phyloP scores from a whole-genome alignment of 2,113 vertebrate species.

The Mustela nigripes region DNA sequence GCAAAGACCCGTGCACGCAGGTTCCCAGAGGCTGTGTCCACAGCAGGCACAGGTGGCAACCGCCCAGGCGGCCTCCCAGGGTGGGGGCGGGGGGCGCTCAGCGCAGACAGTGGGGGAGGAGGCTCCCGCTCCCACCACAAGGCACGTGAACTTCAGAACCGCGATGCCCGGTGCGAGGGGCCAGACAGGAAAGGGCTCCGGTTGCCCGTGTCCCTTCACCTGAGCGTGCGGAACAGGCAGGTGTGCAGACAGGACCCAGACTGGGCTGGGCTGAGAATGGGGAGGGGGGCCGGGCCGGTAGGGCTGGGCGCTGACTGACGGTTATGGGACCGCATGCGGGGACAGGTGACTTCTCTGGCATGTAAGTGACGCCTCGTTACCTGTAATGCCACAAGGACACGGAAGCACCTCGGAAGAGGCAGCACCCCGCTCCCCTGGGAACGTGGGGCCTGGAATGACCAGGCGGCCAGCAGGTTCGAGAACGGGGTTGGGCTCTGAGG shows the following conservation, averaged over 20 bases:
- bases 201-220: fast-evolving
- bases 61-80: not conserved
- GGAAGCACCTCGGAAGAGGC: not conserved
- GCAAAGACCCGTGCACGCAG: fast-evolving
- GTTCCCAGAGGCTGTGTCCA: not conserved
- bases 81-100: fast-evolving
- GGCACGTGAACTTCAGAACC: not conserved
- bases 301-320: not conserved
- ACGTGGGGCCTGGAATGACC: too few relatives aligned
- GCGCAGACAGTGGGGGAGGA: not conserved
- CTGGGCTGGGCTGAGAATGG: not conserved
- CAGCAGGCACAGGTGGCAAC: too few relatives aligned
- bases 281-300: not conserved
- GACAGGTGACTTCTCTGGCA: not conserved
- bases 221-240: not conserved
- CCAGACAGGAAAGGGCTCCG: not conserved
- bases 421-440: not conserved
- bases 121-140: fast-evolving
- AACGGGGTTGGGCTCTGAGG: not conserved
- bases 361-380: not conserved
- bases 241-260: not conserved
- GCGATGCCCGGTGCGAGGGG: not conserved
- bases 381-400: fast-evolving
- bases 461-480: not conserved
- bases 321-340: not conserved